Conservation (phyloP, 2,888 invertebrate genomes). For the Ceramica pisi region DNA sequence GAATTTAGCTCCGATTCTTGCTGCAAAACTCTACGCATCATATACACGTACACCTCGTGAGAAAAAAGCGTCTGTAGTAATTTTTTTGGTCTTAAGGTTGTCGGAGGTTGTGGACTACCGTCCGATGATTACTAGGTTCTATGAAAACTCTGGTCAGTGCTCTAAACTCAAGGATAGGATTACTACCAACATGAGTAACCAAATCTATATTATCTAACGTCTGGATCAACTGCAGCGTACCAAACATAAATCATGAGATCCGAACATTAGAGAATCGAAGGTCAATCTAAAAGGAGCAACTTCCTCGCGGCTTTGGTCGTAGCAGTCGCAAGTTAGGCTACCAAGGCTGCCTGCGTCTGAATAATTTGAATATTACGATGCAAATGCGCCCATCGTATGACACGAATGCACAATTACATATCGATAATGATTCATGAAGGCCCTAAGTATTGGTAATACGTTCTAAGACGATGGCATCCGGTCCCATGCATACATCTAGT, state of each 20-base stretch:
- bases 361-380: constrained; percentile 64
- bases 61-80: no score
- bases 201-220: constrained; percentile 17
- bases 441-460: constrained; percentile 47
- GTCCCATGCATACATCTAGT: constrained; percentile 28
- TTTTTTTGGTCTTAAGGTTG: no score
- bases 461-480: constrained; percentile 50
- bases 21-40: neutral
- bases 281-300: constrained; percentile 55
- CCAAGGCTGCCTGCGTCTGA: constrained; percentile 55
- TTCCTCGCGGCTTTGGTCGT: constrained; percentile 61
- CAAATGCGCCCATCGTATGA: constrained; percentile 54
- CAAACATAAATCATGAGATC: constrained; percentile 19
- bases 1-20: neutral
- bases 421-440: constrained; percentile 51
- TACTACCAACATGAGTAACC: no score
- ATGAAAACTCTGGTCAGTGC: neutral
- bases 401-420: constrained; percentile 60
- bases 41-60: no score
- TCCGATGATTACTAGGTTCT: neutral
- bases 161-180: neutral
- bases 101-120: no score
- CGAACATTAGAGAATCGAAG: constrained; percentile 43
- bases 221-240: constrained; percentile 6
- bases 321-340: constrained; percentile 52